Evolutionary conservation across 1,140 invertebrate genomes (phyloP).

Genomic region (Drosophila takahashii): DNA sequence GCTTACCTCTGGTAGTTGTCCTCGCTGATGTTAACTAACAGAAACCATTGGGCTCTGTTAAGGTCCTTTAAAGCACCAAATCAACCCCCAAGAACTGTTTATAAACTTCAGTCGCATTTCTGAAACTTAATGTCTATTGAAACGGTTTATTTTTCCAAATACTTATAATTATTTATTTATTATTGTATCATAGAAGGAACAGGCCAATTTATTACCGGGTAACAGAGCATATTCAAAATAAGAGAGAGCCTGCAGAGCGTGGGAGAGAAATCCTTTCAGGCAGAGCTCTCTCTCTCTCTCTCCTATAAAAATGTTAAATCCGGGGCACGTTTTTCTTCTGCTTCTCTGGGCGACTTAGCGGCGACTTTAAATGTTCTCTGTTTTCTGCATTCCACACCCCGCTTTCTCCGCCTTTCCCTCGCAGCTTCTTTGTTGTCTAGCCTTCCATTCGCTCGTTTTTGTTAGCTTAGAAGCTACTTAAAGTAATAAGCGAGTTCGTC

Average conservation of each 20-base stretch:
- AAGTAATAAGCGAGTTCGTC: conserved; percentile 32
- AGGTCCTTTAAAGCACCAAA: background rate
- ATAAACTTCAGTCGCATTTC: too few species aligned
- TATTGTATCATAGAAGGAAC: background rate
- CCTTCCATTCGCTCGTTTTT: conserved; percentile 7
- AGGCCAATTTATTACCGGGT: conserved; percentile 46
- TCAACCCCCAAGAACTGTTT: background rate
- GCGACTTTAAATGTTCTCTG: conserved; percentile 56
- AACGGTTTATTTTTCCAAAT: background rate
- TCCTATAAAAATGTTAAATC: conserved; percentile 60
- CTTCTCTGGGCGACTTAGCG: conserved; percentile 43
- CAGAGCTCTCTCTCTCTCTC: conserved; percentile 33
- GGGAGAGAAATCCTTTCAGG: conserved; percentile 14
- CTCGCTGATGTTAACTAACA: conserved; percentile 33
- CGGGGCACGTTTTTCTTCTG: conserved; percentile 28
- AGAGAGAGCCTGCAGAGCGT: background rate
- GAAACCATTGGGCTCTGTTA: background rate
- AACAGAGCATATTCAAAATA: conserved; percentile 30
- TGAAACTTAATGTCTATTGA: fast-evolving
- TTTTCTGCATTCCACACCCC: background rate
- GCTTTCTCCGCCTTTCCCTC: background rate
- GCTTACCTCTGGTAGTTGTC: conserved; percentile 31
- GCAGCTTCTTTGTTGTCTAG: conserved; percentile 45
- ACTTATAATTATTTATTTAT: background rate
- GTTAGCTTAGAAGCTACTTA: conserved; percentile 33